phyloP scores from a whole-genome alignment of 2,113 vertebrate genomes.

The Muntiacus reevesi region DNA sequence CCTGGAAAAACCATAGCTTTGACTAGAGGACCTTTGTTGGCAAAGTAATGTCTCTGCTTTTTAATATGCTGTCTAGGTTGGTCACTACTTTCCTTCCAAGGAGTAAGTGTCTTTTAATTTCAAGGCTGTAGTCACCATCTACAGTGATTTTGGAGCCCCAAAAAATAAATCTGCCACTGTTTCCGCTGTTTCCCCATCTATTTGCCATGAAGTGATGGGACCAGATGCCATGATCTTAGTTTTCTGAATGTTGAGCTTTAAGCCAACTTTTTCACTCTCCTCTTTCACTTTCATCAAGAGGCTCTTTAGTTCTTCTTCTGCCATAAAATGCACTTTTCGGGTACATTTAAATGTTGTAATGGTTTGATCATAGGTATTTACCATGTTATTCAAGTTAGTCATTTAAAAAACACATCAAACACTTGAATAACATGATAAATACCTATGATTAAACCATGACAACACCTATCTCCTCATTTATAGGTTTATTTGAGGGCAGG shows the following conservation, averaged over 20 bases:
- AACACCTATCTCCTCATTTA: neutral
- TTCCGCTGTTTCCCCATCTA: neutral
- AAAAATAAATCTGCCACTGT: neutral
- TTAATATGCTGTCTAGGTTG: neutral
- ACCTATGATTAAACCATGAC: neutral
- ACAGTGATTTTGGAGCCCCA: neutral
- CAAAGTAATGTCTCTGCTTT: neutral
- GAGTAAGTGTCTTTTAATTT: neutral
- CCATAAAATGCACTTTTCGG: neutral
- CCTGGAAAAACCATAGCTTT: neutral
- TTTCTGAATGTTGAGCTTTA: neutral
- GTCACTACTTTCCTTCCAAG: neutral
- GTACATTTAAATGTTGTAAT: neutral
- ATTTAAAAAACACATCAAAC: neutral
- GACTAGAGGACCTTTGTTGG: neutral
- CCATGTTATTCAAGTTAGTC: neutral
- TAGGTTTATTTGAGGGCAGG: neutral
- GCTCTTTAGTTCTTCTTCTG: neutral
- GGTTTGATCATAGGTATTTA: neutral
- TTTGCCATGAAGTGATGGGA: neutral
- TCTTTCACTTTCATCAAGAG: neutral
- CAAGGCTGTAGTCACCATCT: neutral
- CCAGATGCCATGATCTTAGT: neutral
- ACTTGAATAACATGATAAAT: conserved; percentile 27
- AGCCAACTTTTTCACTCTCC: neutral